phyloP scores from a whole-genome alignment of 1,140 invertebrate genomes.

The Apis laboriosa region DNA sequence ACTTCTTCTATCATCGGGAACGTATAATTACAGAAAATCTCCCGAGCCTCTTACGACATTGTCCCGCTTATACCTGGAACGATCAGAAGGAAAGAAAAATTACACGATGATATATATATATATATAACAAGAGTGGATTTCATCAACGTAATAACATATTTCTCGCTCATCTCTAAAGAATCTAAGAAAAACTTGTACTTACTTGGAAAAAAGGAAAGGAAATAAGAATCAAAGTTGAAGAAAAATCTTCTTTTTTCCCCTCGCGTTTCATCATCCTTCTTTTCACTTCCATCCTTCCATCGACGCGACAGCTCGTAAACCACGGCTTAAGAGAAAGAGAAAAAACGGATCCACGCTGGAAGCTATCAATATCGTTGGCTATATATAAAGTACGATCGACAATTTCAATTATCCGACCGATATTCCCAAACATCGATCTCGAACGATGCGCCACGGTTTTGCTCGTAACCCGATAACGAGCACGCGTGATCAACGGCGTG shows the following conservation, averaged over 20 bases:
- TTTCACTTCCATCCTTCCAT: too few species aligned
- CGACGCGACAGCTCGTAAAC: too few species aligned
- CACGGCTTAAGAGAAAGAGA: too few species aligned
- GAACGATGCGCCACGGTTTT: not conserved
- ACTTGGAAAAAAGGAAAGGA: not conserved
- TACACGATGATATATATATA: too few species aligned
- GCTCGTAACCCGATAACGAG: conserved; percentile 39
- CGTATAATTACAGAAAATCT: not conserved
- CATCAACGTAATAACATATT: conserved; percentile 2
- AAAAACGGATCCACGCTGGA: not conserved
- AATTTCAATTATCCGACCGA: conserved; percentile 20
- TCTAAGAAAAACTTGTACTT: not conserved
- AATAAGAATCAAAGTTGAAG: not conserved
- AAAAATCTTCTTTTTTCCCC: too few species aligned
- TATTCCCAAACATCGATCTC: conserved; percentile 8
- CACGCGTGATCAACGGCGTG: conserved; percentile 14
- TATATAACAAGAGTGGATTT: conserved; percentile 5
- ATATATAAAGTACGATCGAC: not conserved
- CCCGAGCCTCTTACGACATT: too few species aligned
- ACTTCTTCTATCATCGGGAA: too few species aligned
- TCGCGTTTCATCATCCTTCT: too few species aligned
- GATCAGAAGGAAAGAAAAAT: too few species aligned
- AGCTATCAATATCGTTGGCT: not conserved
- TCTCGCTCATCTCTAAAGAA: not conserved
- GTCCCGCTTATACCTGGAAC: too few species aligned